Base-by-base conservation (phyloP, 1,140 invertebrate species). In the Galleria mellonella region DNA sequence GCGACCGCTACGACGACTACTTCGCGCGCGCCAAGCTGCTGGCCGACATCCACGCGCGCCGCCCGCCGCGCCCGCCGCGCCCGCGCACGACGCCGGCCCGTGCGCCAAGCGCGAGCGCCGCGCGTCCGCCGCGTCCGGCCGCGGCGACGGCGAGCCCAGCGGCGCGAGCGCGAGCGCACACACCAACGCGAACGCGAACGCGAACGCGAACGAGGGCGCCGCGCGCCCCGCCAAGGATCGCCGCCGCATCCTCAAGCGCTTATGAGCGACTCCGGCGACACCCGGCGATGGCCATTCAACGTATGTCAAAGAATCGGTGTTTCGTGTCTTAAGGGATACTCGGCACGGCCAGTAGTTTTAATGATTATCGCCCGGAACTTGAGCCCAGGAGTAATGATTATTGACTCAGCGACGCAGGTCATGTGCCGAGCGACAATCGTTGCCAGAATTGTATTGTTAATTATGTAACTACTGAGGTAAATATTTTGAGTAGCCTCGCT, bases 1-100 rank as follows among this genome's bases (percentile, higher is more conserved):
- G 66, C 40, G 72, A 71, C 55, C 62, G 60, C 53, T 81, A 79
- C 66, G 72, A 71, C 62, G 72, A 66, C 60, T 83, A 83, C 65
- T 76, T 64, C 59, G 64, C 65, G 50, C 79, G 79, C 57, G 79
- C 79, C 46, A 67, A 69, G 39, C 70, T 83, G 58, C 70, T 74
- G 58, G 78, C 78, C 43, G 75, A 83, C 47, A 83, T 83, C 27
- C 78, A 83, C 61, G 75, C 78, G 51, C 52, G 33, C 12, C 48
- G 48, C 31, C n/a, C n/a, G n/a, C n/a, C n/a, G n/a, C n/a, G n/a
- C 39, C 59, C 31, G 39, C 48, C 2, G 2, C 17, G 17, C 17
- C 2, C 17, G 17, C 17, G 17, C 17, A 3, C 17, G 17, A 23
- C 35, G 48, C 27, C 23, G 58, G 50, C 30, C 62, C 67, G 45